A percentile compares a stretch with the other conserved stretches of the same genome.
phyloP scores from a whole-genome alignment of 2,888 invertebrate species.

The Aplocera efformata region DNA sequence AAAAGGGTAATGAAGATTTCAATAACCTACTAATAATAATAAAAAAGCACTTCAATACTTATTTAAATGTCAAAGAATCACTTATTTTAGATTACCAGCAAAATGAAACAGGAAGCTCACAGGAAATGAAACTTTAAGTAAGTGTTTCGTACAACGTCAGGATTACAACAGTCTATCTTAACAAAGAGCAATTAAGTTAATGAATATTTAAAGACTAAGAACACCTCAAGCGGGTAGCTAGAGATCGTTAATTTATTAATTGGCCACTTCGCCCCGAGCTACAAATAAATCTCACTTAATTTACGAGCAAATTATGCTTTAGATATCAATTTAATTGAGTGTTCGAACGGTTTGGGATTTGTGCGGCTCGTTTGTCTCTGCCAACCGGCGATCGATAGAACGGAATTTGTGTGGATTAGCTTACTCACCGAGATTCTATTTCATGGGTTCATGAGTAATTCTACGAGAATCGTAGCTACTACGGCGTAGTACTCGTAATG shows the following conservation, averaged over 20 bases:
- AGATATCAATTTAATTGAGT: conserved; percentile 81
- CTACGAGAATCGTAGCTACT: too few species aligned
- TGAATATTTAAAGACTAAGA: conserved; percentile 64
- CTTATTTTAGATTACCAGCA: too few species aligned
- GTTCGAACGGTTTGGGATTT: conserved; percentile 69
- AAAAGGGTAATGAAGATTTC: too few species aligned
- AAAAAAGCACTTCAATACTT: too few species aligned
- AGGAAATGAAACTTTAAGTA: too few species aligned
- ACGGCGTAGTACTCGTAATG: too few species aligned
- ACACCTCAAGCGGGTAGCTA: conserved; percentile 59
- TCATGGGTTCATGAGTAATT: too few species aligned
- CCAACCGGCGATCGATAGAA: conserved; percentile 19
- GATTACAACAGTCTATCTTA: conserved; percentile 36
- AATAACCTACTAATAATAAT: too few species aligned
- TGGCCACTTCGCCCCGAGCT: conserved; percentile 68
- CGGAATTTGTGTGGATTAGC: too few species aligned
- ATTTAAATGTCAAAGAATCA: too few species aligned
- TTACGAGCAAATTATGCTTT: conserved; percentile 79
- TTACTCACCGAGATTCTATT: too few species aligned
- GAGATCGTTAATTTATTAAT: conserved; percentile 77
- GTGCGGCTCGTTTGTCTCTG: conserved; percentile 65
- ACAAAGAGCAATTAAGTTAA: conserved; percentile 64
- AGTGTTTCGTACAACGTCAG: conserved; percentile 1
- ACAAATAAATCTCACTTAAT: conserved; percentile 80
- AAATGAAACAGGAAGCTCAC: too few species aligned